Evolutionary conservation across 1,140 invertebrate genomes (phyloP).

Genomic region (Berghia stephanieae): DNA sequence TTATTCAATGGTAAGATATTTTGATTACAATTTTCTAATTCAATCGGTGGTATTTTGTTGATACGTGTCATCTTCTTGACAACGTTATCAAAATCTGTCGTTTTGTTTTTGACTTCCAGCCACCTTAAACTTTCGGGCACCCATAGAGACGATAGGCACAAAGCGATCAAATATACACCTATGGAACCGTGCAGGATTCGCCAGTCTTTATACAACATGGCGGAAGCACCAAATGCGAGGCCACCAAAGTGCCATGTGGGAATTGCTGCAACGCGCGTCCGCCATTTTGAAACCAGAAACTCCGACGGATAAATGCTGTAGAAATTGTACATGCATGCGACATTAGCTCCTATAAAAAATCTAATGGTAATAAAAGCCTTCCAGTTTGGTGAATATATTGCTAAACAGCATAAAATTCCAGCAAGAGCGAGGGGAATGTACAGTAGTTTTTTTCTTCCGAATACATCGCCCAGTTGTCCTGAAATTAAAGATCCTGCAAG

Average conservation of each 20-base stretch:
- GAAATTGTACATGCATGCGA: background rate
- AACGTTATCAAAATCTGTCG: background rate
- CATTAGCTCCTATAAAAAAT: slow-evolving; percentile 30
- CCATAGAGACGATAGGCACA: background rate
- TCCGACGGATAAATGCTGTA: background rate
- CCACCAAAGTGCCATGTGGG: background rate
- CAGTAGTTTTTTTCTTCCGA: slow-evolving; percentile 35
- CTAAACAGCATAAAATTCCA: background rate
- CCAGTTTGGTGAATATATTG: slow-evolving; percentile 28
- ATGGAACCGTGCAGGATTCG: background rate
- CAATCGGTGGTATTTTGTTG: background rate
- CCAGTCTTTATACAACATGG: background rate
- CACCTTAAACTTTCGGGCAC: background rate
- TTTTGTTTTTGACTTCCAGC: background rate
- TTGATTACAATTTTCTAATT: background rate
- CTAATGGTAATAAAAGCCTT: slow-evolving; percentile 30
- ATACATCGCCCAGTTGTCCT: slow-evolving; percentile 35
- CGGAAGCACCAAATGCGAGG: background rate
- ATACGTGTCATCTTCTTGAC: background rate
- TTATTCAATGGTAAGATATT: background rate
- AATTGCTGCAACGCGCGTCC: background rate
- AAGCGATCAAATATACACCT: background rate
- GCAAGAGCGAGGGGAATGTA: slow-evolving; percentile 5
- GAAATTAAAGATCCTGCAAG: slow-evolving; percentile 30
- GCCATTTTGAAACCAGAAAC: background rate